Base-by-base conservation (phyloP, 1,140 invertebrate genomes). In the Diorhabda sublineata region DNA sequence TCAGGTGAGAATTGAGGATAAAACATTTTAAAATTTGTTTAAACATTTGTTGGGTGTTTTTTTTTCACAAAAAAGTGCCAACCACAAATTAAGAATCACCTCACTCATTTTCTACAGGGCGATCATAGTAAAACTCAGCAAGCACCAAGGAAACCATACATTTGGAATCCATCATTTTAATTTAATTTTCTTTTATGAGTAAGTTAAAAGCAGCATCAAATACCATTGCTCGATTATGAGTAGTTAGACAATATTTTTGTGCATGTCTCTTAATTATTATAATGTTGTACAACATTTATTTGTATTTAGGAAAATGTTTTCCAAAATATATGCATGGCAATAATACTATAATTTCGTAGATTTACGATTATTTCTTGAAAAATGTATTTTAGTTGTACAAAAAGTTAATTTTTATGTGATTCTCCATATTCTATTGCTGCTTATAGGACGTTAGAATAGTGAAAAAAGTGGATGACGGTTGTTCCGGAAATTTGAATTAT, bases 91-190 rank as follows among this genome's bases (percentile, higher is more conserved):
- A 6, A 52, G 47, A 8, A 52, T 52, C 47, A 52, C n/a, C 6
- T n/a, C 47, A 52, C 47, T 52, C 47, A 42, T 66, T 56, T 58
- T 11, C 64, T 61, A 9, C 7, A 11, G n/a, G 57, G 6, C n/a
- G 59, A 61, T 61, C 26, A 61, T 61, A 42, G 11, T 42, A 61
- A 61, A 61, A 8, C 59, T 41, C 59, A 6, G 11, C 59, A 61
- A 61, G 26, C 71, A 60, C 62, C 71, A 59, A 69, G 72, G 69
- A 73, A 74, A 74, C 73, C 75, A 43, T 71, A 74, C 68, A 76
- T 76, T 74, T 76, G 75, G 75, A 76, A 76, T 66, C 75, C 75
- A 59, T 73, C 75, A 57, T 76, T 74, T 65, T 74, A 76, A 66
- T 52, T 52, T n/a, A 6, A n/a, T 52, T 8, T 52, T 52, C n/a